Evolutionary conservation across 2,113 vertebrate species (phyloP).

Genomic region (Lichenostomus cassidix): DNA sequence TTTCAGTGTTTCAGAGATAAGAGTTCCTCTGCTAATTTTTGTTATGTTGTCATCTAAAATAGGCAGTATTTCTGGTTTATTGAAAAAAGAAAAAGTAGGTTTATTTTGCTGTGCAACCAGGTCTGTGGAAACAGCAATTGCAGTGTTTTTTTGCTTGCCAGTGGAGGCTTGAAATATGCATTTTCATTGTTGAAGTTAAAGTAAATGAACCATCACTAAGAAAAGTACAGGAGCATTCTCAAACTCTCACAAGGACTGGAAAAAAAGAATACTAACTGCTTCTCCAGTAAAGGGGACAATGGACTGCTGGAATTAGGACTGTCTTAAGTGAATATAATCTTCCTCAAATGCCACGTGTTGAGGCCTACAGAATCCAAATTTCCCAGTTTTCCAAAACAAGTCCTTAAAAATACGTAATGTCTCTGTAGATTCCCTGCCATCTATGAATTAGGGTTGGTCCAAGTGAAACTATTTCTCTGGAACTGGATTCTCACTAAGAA

Average conservation of each 20-base stretch:
- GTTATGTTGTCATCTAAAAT: neutral
- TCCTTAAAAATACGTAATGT: neutral
- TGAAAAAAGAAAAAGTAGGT: neutral
- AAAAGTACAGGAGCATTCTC: neutral
- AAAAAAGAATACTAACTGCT: neutral
- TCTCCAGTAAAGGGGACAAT: neutral
- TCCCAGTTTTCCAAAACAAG: neutral
- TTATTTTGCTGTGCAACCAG: neutral
- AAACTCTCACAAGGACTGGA: neutral
- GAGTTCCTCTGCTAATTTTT: neutral
- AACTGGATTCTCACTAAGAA: neutral
- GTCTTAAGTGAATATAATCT: neutral
- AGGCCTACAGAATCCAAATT: neutral
- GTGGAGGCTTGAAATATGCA: neutral
- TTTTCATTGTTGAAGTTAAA: conserved; percentile 1
- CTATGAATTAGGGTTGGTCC: neutral
- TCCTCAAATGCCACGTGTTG: neutral
- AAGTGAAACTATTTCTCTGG: neutral
- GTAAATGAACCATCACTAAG: neutral
- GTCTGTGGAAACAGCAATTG: neutral
- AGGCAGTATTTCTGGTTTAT: neutral
- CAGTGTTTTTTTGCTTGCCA: neutral
- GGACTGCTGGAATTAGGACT: neutral
- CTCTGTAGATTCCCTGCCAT: neutral
- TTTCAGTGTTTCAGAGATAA: neutral